Conservation (phyloP, 2,113 vertebrate genomes). For the Halcyon malimbica region DNA sequence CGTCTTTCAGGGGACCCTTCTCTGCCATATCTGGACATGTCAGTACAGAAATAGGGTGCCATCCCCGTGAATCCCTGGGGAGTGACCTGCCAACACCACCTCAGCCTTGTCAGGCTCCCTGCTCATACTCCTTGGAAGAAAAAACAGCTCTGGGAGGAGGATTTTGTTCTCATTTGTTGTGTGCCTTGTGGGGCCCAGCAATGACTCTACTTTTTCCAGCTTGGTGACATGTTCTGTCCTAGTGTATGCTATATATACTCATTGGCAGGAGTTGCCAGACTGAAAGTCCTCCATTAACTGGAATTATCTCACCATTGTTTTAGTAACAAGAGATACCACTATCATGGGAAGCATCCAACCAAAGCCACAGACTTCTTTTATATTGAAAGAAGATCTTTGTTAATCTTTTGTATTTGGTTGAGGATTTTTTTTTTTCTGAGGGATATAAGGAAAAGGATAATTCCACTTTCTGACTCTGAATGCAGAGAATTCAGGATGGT, state of each 20-base stretch:
- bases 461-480: neutral
- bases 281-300: neutral
- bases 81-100: neutral
- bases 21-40: accelerated
- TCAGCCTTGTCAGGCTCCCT: neutral
- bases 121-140: neutral
- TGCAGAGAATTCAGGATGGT: neutral
- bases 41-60: neutral
- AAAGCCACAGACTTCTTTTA: neutral
- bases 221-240: neutral
- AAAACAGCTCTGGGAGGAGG: neutral
- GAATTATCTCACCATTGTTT: neutral
- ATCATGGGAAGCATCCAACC: neutral
- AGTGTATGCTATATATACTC: neutral
- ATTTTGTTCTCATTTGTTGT: neutral
- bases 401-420: neutral
- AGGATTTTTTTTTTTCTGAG: neutral
- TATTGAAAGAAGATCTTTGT: neutral
- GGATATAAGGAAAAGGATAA: neutral
- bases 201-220: neutral
- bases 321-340: neutral
- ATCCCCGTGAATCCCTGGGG: neutral
- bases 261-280: neutral
- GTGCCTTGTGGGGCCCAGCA: neutral
- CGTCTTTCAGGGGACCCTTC: neutral